Percentiles rank a stretch among this genome's conserved stretches.
These are phyloP conservation scores for Eospalax fontanierii DNA, from an alignment of 2,797 vertebrate species.

Conservation along the genomic window DNA sequence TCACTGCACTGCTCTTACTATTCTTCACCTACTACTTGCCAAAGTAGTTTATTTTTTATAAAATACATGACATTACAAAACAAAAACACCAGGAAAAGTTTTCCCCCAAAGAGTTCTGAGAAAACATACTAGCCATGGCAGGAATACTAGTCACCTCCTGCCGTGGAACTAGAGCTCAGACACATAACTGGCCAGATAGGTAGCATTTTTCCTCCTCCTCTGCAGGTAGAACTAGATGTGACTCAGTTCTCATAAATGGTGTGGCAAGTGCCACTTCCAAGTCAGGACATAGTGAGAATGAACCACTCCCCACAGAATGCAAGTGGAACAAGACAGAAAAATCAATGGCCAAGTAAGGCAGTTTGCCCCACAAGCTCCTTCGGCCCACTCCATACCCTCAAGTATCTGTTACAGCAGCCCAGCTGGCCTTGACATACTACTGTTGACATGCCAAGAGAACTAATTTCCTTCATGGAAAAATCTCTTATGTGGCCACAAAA, in stretches of 20 bases:
- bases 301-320: fast-evolving
- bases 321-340: not conserved
- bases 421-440: not conserved
- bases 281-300: not conserved
- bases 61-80: conserved; percentile 9
- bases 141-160: not conserved
- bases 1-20: not conserved
- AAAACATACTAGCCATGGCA: not conserved
- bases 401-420: not conserved
- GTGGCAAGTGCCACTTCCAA: not conserved
- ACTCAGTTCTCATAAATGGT: not conserved
- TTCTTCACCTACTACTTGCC: conserved; percentile 23
- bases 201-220: not conserved
- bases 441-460: not conserved
- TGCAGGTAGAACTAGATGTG: too few relatives aligned
- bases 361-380: not conserved
- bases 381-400: fast-evolving
- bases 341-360: not conserved
- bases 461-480: not conserved
- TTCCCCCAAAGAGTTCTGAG: not conserved
- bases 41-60: conserved; percentile 44
- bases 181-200: not conserved
- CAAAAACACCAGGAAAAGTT: conserved; percentile 3
- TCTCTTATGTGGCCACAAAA: not conserved
- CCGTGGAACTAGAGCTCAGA: not conserved